A percentile compares a stretch with the other conserved stretches of the same genome.
Conservation (phyloP, 2,888 invertebrate genomes). For the Caenorhabditis sp. region DNA sequence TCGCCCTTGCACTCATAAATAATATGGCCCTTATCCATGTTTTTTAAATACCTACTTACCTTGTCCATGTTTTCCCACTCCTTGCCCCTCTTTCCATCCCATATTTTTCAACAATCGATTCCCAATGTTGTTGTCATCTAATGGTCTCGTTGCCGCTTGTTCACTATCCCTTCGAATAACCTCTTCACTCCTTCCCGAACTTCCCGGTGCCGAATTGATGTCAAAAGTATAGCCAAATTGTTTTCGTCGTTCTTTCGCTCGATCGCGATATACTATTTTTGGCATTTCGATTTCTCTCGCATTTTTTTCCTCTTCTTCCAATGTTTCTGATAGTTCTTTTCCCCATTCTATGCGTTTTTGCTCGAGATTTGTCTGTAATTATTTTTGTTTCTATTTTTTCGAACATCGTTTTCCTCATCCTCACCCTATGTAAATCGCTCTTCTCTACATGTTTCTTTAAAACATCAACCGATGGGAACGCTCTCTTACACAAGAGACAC, state of each 20-base stretch:
- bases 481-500: constrained; percentile 91
- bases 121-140: constrained; percentile 82
- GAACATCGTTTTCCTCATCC: no score
- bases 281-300: constrained; percentile 13
- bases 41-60: constrained; percentile 34
- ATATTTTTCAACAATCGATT: constrained; percentile 94
- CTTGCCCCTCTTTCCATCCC: constrained; percentile 98
- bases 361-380: constrained; percentile 55
- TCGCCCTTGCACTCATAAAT: no score
- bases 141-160: constrained; percentile 43
- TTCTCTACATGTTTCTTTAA: constrained; percentile 86
- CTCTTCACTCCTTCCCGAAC: constrained; percentile 12
- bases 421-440: constrained; percentile 87
- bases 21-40: no score
- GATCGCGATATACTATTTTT: constrained; percentile 80
- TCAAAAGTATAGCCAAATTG: constrained; percentile 75
- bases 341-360: constrained; percentile 51
- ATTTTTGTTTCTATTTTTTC: not conserved
- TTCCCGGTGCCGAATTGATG: constrained; percentile 11
- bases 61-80: constrained; percentile 90
- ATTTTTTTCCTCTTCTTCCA: constrained; percentile 41
- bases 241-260: constrained; percentile 91
- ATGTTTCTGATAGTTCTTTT: constrained; percentile 31
- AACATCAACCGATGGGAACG: constrained; percentile 88
- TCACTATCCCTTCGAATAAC: constrained; percentile 41